Percentiles rank a stretch among this genome's conserved stretches.
These are phyloP conservation scores for Vidua chalybeata DNA, from an alignment of 2,113 vertebrate species.

Conservation along the genomic window DNA sequence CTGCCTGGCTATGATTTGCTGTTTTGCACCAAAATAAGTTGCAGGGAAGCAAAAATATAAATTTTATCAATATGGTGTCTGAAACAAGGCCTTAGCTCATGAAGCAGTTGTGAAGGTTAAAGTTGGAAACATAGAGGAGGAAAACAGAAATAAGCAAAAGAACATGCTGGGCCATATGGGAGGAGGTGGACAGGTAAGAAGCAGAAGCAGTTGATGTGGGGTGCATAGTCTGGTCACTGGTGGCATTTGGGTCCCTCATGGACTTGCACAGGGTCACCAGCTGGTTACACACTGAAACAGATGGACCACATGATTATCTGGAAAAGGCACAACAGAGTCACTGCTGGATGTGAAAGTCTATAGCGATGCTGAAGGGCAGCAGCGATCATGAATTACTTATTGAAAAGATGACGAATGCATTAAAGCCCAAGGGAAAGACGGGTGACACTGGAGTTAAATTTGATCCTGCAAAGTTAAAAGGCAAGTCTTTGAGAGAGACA, in stretches of 20 bases:
- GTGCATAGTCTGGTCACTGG: neutral
- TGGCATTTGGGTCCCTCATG: neutral
- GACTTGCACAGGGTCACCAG: neutral
- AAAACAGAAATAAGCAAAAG: neutral
- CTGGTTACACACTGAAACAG: neutral
- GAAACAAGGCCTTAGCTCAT: neutral
- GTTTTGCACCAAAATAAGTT: neutral
- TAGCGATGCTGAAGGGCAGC: neutral
- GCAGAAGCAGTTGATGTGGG: neutral
- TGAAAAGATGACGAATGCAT: neutral
- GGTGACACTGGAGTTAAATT: conserved; percentile 21
- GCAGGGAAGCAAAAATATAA: neutral
- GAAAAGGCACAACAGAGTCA: neutral
- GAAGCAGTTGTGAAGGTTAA: neutral
- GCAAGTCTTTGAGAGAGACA: neutral
- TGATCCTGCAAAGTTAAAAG: conserved; percentile 6
- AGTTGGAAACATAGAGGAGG: neutral
- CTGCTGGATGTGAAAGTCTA: conserved; percentile 13
- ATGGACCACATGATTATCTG: neutral
- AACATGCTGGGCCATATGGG: neutral
- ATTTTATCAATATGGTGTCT: neutral
- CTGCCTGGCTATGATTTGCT: neutral
- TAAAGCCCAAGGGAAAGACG: conserved; percentile 6
- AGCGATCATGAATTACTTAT: neutral
- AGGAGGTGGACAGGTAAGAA: neutral